Evolutionary conservation across 1,140 invertebrate species (phyloP).

Genomic region (Euura saliciscinereae): DNA sequence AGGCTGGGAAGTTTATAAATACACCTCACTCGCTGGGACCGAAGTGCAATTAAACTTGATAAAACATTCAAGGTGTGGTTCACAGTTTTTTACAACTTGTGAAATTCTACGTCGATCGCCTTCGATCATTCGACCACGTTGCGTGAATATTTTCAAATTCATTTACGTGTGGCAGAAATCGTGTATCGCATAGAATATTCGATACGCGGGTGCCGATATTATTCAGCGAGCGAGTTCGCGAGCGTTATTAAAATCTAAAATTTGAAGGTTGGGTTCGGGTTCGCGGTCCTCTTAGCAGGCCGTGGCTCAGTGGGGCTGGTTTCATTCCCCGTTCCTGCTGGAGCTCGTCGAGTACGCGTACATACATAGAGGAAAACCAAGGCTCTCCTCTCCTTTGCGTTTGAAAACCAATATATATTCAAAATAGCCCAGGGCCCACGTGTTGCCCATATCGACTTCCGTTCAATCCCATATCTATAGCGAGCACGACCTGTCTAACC

Average conservation of each 20-base stretch:
- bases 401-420: slow-evolving; percentile 1
- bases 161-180: too few relatives aligned
- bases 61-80: too few relatives aligned
- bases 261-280: not conserved
- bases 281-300: not conserved
- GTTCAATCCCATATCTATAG: not conserved
- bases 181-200: too few relatives aligned
- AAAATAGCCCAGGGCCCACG: not conserved
- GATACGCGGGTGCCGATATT: too few relatives aligned
- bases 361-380: not conserved
- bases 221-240: too few relatives aligned
- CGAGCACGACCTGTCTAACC: not conserved
- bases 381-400: slow-evolving; percentile 1
- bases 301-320: not conserved
- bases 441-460: slow-evolving; percentile 6
- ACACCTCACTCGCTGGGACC: too few relatives aligned
- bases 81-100: too few relatives aligned
- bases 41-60: too few relatives aligned
- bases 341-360: not conserved
- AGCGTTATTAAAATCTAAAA: not conserved
- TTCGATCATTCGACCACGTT: too few relatives aligned
- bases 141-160: too few relatives aligned
- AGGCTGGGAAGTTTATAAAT: too few relatives aligned
- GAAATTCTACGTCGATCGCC: too few relatives aligned
- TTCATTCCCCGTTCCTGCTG: not conserved